These are phyloP conservation scores for Felis chaus DNA, from an alignment of 2,113 vertebrate species.

Conservation along the genomic window DNA sequence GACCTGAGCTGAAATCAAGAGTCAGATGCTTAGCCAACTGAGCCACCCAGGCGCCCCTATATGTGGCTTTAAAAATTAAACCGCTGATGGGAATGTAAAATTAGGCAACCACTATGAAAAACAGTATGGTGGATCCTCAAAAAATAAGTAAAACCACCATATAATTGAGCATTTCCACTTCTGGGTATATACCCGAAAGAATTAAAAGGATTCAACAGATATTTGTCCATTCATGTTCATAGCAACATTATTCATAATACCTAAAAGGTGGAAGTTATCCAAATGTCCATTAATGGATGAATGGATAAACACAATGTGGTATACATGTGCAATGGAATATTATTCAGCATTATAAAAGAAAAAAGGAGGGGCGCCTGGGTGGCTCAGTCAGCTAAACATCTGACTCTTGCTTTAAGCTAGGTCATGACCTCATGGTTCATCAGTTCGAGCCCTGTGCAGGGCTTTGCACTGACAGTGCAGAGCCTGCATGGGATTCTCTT, in stretches of 20 bases:
- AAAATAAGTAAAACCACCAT: conserved; percentile 18
- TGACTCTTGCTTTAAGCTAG: no score
- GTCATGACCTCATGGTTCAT: no score
- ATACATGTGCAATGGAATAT: neutral
- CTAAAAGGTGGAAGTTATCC: neutral
- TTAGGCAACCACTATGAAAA: neutral
- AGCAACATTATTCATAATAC: neutral
- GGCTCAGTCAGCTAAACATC: no score
- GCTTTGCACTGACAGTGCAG: no score
- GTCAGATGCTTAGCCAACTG: no score
- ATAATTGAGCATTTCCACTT: neutral
- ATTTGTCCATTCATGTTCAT: neutral
- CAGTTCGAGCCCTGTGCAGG: no score
- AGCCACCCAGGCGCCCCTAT: no score
- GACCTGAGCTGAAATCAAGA: no score
- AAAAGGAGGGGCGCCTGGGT: no score
- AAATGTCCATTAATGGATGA: neutral
- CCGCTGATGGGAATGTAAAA: neutral
- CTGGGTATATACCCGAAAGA: neutral
- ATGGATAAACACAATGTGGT: neutral
- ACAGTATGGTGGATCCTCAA: neutral
- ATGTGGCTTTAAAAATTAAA: no score
- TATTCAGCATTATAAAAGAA: neutral
- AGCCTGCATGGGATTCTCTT: no score
- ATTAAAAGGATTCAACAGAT: neutral